Evolutionary conservation across 2,888 invertebrate genomes (phyloP).

Genomic region (Thera britannica): DNA sequence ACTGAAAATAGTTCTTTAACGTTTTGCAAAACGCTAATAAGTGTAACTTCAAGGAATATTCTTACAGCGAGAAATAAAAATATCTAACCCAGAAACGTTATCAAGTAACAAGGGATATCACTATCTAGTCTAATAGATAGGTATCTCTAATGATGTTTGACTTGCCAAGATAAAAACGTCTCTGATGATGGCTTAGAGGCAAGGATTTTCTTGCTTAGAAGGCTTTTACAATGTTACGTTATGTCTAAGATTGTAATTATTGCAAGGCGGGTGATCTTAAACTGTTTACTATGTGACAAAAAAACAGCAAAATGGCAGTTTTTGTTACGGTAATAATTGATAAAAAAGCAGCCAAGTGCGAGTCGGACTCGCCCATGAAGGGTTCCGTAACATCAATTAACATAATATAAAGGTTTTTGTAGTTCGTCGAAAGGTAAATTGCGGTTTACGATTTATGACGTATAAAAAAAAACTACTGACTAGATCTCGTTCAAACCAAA

Average conservation of each 20-base stretch:
- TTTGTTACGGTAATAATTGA: no score
- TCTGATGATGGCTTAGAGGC: conserved; percentile 3
- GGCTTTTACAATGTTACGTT: background rate
- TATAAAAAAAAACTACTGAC: no score
- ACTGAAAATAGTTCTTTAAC: conserved; percentile 41
- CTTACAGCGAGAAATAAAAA: background rate
- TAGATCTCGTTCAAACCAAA: no score
- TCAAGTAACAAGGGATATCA: conserved; percentile 3
- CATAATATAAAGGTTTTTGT: no score
- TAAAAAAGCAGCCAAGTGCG: no score
- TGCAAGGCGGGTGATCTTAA: conserved; percentile 47
- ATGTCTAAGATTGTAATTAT: conserved; percentile 33
- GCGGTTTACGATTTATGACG: no score
- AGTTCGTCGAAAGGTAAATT: no score
- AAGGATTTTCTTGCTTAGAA: background rate
- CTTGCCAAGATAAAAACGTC: conserved; percentile 17
- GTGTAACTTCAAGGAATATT: background rate
- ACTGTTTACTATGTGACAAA: conserved; percentile 20
- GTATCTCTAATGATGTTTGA: conserved; percentile 12
- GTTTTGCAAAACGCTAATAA: conserved; percentile 9
- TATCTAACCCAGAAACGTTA: conserved; percentile 21
- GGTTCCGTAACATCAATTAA: no score
- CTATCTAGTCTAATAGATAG: background rate
- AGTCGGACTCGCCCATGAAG: no score
- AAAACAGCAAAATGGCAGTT: no score